phyloP scores from a whole-genome alignment of 2,113 vertebrate genomes.

The Trinectes maculatus region DNA sequence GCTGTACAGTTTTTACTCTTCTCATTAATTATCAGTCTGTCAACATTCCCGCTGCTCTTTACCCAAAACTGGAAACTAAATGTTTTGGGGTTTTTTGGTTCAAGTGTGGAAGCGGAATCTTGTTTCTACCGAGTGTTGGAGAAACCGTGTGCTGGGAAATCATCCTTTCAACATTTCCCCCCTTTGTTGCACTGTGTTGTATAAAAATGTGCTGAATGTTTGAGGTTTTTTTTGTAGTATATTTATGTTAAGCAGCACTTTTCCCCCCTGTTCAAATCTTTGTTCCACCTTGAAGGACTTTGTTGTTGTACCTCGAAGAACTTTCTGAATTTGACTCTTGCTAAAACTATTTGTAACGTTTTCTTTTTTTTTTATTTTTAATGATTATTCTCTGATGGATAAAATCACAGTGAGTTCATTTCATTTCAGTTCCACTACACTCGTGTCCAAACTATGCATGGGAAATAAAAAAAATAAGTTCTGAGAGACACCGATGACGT shows the following conservation, averaged over 20 bases:
- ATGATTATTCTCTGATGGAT: constrained; percentile 72
- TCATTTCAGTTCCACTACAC: constrained; percentile 81
- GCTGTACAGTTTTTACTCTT: too few species aligned
- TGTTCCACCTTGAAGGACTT: constrained; percentile 73
- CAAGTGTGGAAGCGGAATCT: too few species aligned
- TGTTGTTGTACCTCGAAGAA: constrained; percentile 72
- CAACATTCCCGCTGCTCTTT: too few species aligned
- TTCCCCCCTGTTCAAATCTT: constrained; percentile 61
- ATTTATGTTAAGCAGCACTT: constrained; percentile 86
- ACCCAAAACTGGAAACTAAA: constrained; percentile 7
- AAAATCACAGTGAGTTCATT: constrained; percentile 57
- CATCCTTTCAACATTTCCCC: constrained; percentile 39
- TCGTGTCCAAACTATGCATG: constrained; percentile 88
- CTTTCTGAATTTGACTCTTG: constrained; percentile 59
- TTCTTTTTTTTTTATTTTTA: constrained; percentile 61
- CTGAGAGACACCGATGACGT: constrained; percentile 77
- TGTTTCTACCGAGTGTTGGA: too few species aligned
- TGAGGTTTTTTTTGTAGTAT: constrained; percentile 76
- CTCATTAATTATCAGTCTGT: too few species aligned
- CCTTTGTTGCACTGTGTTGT: constrained; percentile 81
- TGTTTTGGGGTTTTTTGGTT: constrained; percentile 28
- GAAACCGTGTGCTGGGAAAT: constrained; percentile 58
- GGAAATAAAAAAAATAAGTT: constrained; percentile 85
- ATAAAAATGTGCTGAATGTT: constrained; percentile 81
- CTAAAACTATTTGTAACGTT: constrained; percentile 56